A percentile compares a stretch with the other conserved stretches of the same genome.
These are phyloP conservation scores for Dissostichus mawsoni DNA, from an alignment of 2,113 vertebrate genomes.

Conservation along the genomic window DNA sequence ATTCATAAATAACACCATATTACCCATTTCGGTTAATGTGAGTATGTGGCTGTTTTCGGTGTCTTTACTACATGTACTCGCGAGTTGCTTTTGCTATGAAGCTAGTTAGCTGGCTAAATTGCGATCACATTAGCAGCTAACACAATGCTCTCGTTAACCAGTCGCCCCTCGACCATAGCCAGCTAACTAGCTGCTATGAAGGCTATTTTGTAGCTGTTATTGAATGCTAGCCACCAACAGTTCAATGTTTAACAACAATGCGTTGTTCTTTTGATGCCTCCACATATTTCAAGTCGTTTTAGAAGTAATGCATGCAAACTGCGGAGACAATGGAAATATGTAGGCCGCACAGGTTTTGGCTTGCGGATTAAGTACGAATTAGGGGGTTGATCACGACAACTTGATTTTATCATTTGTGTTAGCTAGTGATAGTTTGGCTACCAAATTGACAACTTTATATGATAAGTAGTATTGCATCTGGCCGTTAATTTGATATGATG, in stretches of 20 bases:
- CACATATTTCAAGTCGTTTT: too few species aligned
- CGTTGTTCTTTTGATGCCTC: accelerated
- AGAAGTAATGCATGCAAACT: not conserved
- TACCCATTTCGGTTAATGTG: not conserved
- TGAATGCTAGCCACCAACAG: slow-evolving; percentile 63
- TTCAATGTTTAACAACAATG: slow-evolving; percentile 30
- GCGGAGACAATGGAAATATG: not conserved
- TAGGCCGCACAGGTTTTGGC: not conserved
- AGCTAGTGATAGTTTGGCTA: slow-evolving; percentile 61
- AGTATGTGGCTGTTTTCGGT: not conserved
- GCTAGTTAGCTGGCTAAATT: slow-evolving; percentile 85
- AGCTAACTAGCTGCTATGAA: slow-evolving; percentile 82
- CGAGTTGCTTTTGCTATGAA: slow-evolving; percentile 60
- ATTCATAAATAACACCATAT: not conserved
- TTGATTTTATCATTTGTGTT: slow-evolving; percentile 57
- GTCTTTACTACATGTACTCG: not conserved
- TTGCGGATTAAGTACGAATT: slow-evolving; percentile 31
- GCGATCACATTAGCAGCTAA: slow-evolving; percentile 80
- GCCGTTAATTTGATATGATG: not conserved
- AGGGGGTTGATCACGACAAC: slow-evolving; percentile 16
- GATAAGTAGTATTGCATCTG: not conserved
- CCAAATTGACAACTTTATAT: slow-evolving; percentile 42
- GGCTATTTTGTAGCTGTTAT: slow-evolving; percentile 79
- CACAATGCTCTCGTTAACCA: slow-evolving; percentile 78
- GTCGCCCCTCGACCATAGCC: slow-evolving; percentile 62